Conservation (phyloP, 2,113 vertebrate genomes). For the Salvator merianae region DNA sequence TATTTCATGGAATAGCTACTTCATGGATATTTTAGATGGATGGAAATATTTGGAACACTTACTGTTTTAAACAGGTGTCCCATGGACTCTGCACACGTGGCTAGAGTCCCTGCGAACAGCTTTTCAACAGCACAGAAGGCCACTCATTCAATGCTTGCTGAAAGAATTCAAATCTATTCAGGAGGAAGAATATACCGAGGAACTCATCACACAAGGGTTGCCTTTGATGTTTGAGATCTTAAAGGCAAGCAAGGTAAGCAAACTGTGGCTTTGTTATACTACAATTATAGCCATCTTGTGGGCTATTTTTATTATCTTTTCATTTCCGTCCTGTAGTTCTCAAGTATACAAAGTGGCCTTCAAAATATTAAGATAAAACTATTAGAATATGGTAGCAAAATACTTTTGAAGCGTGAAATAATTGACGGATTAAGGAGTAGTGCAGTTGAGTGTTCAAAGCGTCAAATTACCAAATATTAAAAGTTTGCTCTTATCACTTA, state of each 20-base stretch:
- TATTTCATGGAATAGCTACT: background rate
- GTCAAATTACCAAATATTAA: background rate
- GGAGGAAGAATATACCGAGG: conserved; percentile 94
- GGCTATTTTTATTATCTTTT: background rate
- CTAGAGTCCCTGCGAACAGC: conserved; percentile 91
- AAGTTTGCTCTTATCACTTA: background rate
- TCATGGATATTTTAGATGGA: conserved; percentile 36
- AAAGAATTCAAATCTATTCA: conserved; percentile 97
- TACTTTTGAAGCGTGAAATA: background rate
- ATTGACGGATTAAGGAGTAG: background rate
- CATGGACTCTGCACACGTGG: conserved; percentile 96
- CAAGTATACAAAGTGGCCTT: background rate
- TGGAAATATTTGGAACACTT: background rate
- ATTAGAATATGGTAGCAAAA: background rate
- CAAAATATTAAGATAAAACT: background rate
- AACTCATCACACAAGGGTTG: conserved; percentile 91
- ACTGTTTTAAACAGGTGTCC: conserved; percentile 79
- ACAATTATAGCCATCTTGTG: background rate
- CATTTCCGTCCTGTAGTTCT: background rate
- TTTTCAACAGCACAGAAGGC: conserved; percentile 91
- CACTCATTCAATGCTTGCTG: conserved; percentile 91
- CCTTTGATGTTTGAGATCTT: conserved; percentile 97
- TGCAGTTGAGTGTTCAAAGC: background rate
- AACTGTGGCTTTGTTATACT: background rate
- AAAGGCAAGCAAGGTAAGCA: conserved; percentile 92